These are phyloP conservation scores for Allophyes oxyacanthae DNA, from an alignment of 2,888 invertebrate species.

Conservation along the genomic window DNA sequence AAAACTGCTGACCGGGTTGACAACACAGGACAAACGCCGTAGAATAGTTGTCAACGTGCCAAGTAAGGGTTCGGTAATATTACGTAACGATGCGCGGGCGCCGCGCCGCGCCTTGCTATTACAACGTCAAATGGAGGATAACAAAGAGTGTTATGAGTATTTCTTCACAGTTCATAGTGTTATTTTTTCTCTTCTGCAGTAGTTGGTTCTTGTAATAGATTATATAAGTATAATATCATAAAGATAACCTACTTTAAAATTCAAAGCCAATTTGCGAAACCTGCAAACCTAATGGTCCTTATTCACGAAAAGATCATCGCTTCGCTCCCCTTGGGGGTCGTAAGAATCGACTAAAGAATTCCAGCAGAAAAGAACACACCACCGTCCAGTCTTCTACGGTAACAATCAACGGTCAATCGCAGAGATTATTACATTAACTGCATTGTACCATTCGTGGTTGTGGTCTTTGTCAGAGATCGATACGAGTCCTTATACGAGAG, in stretches of 20 bases:
- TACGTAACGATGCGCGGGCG: conserved; percentile 48
- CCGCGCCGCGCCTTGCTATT: conserved; percentile 35
- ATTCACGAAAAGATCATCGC: conserved; percentile 5
- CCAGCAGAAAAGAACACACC: neutral
- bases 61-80: conserved; percentile 61
- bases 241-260: conserved; percentile 16
- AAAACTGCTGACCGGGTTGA: conserved; percentile 78
- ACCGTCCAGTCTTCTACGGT: neutral
- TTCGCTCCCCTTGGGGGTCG: conserved; percentile 8
- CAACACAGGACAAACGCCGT: conserved; percentile 76
- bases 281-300: conserved; percentile 1
- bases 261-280: conserved; percentile 18
- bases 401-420: conserved; percentile 1
- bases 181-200: too few relatives aligned
- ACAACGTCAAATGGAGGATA: conserved; percentile 36
- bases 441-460: neutral
- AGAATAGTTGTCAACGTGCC: conserved; percentile 85
- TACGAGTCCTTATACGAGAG: neutral
- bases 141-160: neutral
- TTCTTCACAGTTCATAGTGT: too few relatives aligned
- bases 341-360: neutral
- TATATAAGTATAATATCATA: too few relatives aligned
- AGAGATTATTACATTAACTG: conserved; percentile 9
- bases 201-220: too few relatives aligned
- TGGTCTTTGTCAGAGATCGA: neutral